A percentile compares a stretch with the other conserved stretches of the same genome.
Evolutionary conservation across 2,113 vertebrate genomes (phyloP).

Genomic region (Emydocephalus ijimae): DNA sequence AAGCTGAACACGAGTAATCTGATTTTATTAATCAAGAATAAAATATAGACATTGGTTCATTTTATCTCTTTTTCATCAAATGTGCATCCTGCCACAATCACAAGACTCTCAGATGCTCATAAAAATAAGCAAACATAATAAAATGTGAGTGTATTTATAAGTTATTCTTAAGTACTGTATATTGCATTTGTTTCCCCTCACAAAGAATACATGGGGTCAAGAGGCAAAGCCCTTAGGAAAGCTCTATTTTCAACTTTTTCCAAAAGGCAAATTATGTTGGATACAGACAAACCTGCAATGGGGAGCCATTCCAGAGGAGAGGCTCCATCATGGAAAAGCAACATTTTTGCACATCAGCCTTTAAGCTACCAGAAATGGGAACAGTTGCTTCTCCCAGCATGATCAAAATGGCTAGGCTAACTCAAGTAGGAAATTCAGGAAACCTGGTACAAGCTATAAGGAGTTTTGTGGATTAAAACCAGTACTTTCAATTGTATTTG

Average conservation of each 20-base stretch:
- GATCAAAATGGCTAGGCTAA: neutral
- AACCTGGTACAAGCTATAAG: neutral
- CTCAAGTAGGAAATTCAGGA: neutral
- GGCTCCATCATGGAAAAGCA: neutral
- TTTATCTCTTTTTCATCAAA: neutral
- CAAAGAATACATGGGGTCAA: neutral
- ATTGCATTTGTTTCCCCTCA: neutral
- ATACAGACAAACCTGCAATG: neutral
- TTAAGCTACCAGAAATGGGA: neutral
- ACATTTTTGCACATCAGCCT: neutral
- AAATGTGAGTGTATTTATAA: neutral
- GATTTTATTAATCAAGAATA: slow-evolving; percentile 30
- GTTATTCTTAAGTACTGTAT: neutral
- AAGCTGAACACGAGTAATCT: slow-evolving; percentile 36
- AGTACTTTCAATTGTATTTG: neutral
- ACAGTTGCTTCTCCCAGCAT: neutral
- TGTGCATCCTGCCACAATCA: neutral
- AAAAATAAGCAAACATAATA: neutral
- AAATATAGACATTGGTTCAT: neutral
- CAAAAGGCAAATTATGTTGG: neutral
- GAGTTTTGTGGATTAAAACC: neutral
- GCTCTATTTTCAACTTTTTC: neutral
- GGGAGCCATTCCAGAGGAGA: neutral
- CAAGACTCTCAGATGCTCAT: neutral
- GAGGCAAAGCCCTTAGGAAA: neutral